A percentile compares a stretch with the other conserved stretches of the same genome.
phyloP scores from a whole-genome alignment of 2,888 invertebrate species.

The Tachina lurida region DNA sequence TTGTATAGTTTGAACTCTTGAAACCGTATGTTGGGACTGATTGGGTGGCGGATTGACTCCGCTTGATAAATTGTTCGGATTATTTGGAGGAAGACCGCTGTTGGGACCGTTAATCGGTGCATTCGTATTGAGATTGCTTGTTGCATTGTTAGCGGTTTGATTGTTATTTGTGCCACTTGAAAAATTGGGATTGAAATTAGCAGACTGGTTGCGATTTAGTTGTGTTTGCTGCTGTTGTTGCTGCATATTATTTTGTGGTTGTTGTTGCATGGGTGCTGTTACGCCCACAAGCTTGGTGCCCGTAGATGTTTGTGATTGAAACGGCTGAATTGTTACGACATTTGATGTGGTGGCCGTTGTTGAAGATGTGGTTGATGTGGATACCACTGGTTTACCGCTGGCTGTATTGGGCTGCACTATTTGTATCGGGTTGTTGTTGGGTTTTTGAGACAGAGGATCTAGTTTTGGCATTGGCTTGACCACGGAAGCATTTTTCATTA shows the following conservation, averaged over 20 bases:
- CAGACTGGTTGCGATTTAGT: slow-evolving; percentile 75
- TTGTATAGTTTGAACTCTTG: slow-evolving; percentile 89
- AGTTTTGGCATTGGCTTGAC: slow-evolving; percentile 82
- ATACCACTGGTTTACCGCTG: slow-evolving; percentile 79
- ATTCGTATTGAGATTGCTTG: slow-evolving; percentile 58
- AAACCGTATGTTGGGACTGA: slow-evolving; percentile 82
- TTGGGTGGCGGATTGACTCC: slow-evolving; percentile 63
- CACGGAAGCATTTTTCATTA: slow-evolving; percentile 80
- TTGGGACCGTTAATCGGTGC: slow-evolving; percentile 70
- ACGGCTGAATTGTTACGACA: slow-evolving; percentile 80
- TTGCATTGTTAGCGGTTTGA: slow-evolving; percentile 42
- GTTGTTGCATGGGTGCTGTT: slow-evolving; percentile 82
- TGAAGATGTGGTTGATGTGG: slow-evolving; percentile 73
- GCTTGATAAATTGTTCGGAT: slow-evolving; percentile 69
- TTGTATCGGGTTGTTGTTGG: slow-evolving; percentile 82
- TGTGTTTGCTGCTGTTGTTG: slow-evolving; percentile 71
- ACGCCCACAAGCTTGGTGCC: slow-evolving; percentile 81
- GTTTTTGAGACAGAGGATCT: slow-evolving; percentile 81
- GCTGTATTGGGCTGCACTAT: slow-evolving; percentile 82
- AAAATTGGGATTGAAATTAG: slow-evolving; percentile 68
- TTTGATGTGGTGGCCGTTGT: slow-evolving; percentile 75
- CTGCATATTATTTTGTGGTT: slow-evolving; percentile 65
- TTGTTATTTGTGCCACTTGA: slow-evolving; percentile 49
- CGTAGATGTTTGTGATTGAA: slow-evolving; percentile 80
- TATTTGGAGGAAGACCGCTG: slow-evolving; percentile 54